Base-by-base conservation (phyloP, 2,113 vertebrate genomes). In the Elachura formosa region DNA sequence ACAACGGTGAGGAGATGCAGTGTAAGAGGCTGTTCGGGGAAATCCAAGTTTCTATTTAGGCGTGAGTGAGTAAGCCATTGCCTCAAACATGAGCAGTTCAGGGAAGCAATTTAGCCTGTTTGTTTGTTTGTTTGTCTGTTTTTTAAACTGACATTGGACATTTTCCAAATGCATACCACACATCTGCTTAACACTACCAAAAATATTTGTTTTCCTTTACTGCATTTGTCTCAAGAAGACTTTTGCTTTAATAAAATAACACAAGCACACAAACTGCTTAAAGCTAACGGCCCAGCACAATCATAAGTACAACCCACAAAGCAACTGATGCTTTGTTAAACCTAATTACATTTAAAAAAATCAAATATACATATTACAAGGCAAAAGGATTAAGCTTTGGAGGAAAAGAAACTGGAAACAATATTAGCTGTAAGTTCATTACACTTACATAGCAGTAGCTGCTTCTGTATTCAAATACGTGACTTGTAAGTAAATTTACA, bases 291-390 rank as follows among this genome's bases (percentile, higher is more conserved):
- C 41, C 86, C 94, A 87, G 89, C 89, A 89, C 73, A 48, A 63
- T 87, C 84, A 14, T 92, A 74, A 89, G 66, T 69, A 91, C 36
- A 90, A 76, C 14, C 59, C 54, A 94, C 74, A 83, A 92, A 90
- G 96, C 94, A 92, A 84, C 4, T 0, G 77, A 84, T 89, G 95
- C 92, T 93, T 91, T 95, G 95, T 97, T 90, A 91, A 96, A 94
- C 78, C 93, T 92, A 97, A 89, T 71, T 58, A 78, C 72, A 83
- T 77, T 43, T 63, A 89, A 92, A 66, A 59, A 95, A 92, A 94
- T 78, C 83, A 96, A 95, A 96, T 95, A 94, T 87, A 94, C 91
- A 95, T 83, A 93, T 69, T 95, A 91, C 64, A 95, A 93, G 96
- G 83, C 82, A 95, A 85, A 96, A 87, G 78, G 89, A 85, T 84